These are phyloP conservation scores for Sebastiscus tertius DNA, from an alignment of 2,797 vertebrate species.

Conservation along the genomic window DNA sequence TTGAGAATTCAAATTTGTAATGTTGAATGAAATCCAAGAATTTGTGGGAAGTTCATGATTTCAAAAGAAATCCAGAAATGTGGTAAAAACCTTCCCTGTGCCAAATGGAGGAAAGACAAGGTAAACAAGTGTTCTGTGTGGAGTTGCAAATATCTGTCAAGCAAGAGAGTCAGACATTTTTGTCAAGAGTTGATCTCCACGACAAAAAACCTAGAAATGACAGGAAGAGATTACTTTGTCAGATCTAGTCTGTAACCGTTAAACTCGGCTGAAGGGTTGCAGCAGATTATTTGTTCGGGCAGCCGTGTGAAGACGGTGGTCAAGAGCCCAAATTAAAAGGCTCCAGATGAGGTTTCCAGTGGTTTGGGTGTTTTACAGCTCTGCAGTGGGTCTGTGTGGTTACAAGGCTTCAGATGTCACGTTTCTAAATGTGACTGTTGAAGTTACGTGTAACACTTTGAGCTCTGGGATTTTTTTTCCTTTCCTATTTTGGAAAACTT, in stretches of 20 bases:
- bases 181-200: not conserved
- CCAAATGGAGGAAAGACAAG: not conserved
- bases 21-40: not conserved
- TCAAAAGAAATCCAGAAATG: not conserved
- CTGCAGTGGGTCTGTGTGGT: constrained; percentile 12
- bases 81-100: not conserved
- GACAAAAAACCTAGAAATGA: constrained; percentile 3
- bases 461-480: not conserved
- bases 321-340: constrained; percentile 17
- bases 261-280: constrained; percentile 16
- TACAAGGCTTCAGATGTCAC: constrained; percentile 1
- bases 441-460: not conserved
- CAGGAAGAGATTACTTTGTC: not conserved
- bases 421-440: not conserved
- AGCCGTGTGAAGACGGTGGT: constrained; percentile 20
- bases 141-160: not conserved
- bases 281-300: constrained; percentile 30
- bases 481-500: not conserved
- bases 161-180: not conserved
- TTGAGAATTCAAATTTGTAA: not conserved
- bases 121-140: not conserved
- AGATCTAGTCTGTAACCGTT: not conserved
- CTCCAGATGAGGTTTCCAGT: constrained; percentile 38
- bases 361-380: constrained; percentile 23
- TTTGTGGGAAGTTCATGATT: not conserved